A percentile compares a stretch with the other conserved stretches of the same genome.
Conservation (phyloP, 2,113 vertebrate species). For the Cygnus buccinator region DNA sequence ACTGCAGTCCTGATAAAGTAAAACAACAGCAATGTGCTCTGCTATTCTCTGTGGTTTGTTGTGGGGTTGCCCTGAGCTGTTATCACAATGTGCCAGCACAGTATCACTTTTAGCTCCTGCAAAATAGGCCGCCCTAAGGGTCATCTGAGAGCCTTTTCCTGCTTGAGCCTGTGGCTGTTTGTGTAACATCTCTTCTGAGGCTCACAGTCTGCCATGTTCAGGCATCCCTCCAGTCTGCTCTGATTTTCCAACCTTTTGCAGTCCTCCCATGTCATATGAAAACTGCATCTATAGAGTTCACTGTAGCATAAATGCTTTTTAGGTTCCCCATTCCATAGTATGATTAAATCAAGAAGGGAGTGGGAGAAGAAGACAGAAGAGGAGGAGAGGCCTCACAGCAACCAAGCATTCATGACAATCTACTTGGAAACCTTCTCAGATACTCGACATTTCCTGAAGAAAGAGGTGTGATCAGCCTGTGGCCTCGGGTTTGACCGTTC, state of each 20-base stretch:
- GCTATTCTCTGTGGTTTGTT: not conserved
- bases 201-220: not conserved
- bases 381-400: not conserved
- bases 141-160: not conserved
- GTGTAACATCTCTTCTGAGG: not conserved
- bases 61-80: not conserved
- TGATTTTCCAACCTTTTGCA: not conserved
- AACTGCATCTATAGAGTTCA: not conserved
- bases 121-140: not conserved
- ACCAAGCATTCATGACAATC: not conserved
- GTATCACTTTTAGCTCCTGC: not conserved
- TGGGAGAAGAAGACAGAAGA: not conserved
- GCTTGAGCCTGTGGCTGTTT: not conserved
- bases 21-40: not conserved
- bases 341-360: not conserved
- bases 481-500: not conserved
- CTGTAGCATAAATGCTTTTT: not conserved
- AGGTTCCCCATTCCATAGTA: not conserved
- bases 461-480: not conserved
- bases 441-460: not conserved
- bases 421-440: not conserved
- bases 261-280: fast-evolving
- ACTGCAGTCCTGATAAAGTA: not conserved
- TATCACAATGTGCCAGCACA: fast-evolving
- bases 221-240: not conserved